Percentiles rank a stretch among this genome's conserved stretches.
Conservation (phyloP, 2,113 vertebrate genomes). For the Alosa alosa region DNA sequence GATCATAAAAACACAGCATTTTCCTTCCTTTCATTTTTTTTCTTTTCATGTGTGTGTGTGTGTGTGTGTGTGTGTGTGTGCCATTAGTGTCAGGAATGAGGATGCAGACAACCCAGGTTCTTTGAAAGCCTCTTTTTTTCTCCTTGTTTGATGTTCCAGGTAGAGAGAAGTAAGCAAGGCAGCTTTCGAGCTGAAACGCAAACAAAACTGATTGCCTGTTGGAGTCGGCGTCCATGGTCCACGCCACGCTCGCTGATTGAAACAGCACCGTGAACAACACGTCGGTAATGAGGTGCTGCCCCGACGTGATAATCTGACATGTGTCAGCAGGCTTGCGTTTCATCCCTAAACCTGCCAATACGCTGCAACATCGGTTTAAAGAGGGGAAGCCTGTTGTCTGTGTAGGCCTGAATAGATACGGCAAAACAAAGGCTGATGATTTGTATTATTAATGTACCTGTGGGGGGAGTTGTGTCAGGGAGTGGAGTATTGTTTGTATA, state of each 20-base stretch:
- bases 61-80: constrained; percentile 46
- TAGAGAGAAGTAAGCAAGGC: constrained; percentile 64
- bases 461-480: background rate
- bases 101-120: constrained; percentile 48
- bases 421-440: background rate
- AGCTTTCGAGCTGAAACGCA: constrained; percentile 54
- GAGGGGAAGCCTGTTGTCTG: background rate
- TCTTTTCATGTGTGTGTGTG: constrained; percentile 36
- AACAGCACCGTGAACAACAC: constrained; percentile 51
- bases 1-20: constrained; percentile 38
- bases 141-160: constrained; percentile 60
- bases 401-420: background rate
- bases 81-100: constrained; percentile 51
- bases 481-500: background rate
- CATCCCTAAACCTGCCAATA: constrained; percentile 9
- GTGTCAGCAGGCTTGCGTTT: constrained; percentile 9
- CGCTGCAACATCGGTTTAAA: background rate
- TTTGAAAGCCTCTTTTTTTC: constrained; percentile 48
- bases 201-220: constrained; percentile 60
- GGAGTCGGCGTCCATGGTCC: constrained; percentile 27
- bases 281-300: constrained; percentile 48
- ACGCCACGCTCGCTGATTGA: constrained; percentile 49
- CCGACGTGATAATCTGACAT: constrained; percentile 41
- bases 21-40: constrained; percentile 5
- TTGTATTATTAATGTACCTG: constrained; percentile 13